phyloP scores from a whole-genome alignment of 2,797 vertebrate genomes.

The Cossypha dichroa region DNA sequence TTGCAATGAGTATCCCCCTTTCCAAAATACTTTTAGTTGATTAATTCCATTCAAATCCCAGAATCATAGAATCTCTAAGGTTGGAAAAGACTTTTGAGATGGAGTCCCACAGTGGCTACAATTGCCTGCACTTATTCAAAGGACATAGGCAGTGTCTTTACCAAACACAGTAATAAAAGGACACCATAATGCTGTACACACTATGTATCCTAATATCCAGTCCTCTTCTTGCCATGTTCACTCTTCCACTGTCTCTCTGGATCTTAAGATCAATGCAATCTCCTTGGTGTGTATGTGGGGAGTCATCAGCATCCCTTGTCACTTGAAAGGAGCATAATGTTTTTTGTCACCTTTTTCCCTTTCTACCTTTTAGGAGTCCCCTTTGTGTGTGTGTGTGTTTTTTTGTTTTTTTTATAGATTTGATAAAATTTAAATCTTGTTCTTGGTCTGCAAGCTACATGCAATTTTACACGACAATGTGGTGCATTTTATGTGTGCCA shows the following conservation, averaged over 20 bases:
- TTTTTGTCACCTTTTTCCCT: neutral
- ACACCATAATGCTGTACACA: fast-evolving
- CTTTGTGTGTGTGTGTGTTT: neutral
- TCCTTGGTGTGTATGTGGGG: neutral
- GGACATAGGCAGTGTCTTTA: neutral
- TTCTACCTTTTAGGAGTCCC: neutral
- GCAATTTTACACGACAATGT: neutral
- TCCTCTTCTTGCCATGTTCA: no score
- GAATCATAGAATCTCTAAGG: neutral
- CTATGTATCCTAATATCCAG: neutral
- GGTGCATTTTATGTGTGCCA: neutral
- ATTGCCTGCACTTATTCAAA: neutral
- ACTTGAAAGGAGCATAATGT: neutral
- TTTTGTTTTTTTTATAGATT: neutral
- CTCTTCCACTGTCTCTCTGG: neutral
- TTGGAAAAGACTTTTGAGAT: neutral
- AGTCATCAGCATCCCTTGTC: neutral
- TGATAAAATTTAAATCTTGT: neutral
- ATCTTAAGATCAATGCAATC: neutral
- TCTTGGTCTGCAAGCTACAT: neutral
- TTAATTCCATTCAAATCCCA: neutral
- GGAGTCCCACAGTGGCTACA: neutral
- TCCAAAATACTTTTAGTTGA: neutral
- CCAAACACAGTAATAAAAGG: neutral
- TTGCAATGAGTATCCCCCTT: neutral